Evolutionary conservation across 2,797 vertebrate species (phyloP), one percentile per base, ranked within the genome.

Genomic region (Sebastes itinus): DNA sequence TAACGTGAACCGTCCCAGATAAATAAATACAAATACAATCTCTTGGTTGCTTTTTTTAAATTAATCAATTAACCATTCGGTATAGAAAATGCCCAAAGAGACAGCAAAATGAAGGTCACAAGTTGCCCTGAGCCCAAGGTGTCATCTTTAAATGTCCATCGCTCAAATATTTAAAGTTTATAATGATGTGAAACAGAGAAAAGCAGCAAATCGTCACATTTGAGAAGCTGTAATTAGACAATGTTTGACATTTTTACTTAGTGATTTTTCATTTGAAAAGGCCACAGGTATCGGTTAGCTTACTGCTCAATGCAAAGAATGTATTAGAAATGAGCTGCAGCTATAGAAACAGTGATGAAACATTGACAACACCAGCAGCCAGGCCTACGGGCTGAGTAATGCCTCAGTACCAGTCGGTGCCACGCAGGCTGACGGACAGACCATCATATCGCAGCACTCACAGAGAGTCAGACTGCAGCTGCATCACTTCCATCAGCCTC

Each of bases 391-490:
- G 80, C 85, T 85, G 81, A 84, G 82, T 84, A 88, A 89, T 87
- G 77, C 82, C 85, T 77, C 85, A 18, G 93, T 93, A 88, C 91
- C 93, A 92, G 91, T 83, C 88, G 22, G 92, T 91, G 91, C 88
- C 89, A 61, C 6, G 78, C 89, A 77, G 87, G 54, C 77, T 49
- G 82, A 77, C 46, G 52, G 83, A 85, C 85, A 49, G 49, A 79
- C 12, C 55, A 28, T 84, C 62, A 58, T 73, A 74, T 72, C 4
- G 1, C 77, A 61, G 59, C 61, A n/a, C 38, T 59, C 8, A 8
- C 18, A 52, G 49, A 71, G 64, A 66, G 42, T 20, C 61, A 32
- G 18, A 59, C 54, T 20, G 72, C 72, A 64, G 75, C 38, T 70
- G 2, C 33, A 42, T 25, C 49, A 49, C 62, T 32, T 42, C 61